These are phyloP conservation scores for Tetragonula clypearis DNA, from an alignment of 1,140 invertebrate species.

Conservation along the genomic window DNA sequence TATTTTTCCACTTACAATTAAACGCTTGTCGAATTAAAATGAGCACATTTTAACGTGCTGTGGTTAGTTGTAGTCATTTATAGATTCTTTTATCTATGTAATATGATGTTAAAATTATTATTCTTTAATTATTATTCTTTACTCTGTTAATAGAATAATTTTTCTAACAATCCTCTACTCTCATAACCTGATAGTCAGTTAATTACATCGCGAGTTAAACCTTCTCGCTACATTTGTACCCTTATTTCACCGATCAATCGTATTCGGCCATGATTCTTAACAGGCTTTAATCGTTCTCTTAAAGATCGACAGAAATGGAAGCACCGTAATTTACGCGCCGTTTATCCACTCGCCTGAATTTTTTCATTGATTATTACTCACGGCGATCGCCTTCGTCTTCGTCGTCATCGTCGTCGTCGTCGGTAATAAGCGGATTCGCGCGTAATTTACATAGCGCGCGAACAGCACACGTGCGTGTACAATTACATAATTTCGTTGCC, in stretches of 20 bases:
- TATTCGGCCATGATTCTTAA: background rate
- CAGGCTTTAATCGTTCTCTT: background rate
- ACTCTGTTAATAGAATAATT: too few relatives aligned
- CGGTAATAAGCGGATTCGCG: background rate
- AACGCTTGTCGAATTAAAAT: too few relatives aligned
- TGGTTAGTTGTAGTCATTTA: too few relatives aligned
- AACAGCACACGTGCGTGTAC: background rate
- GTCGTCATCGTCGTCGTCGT: background rate
- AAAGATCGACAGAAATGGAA: background rate
- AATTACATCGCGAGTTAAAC: too few relatives aligned
- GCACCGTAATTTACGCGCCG: background rate
- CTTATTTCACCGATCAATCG: background rate
- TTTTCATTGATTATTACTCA: background rate
- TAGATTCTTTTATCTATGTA: too few relatives aligned
- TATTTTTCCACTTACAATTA: too few relatives aligned
- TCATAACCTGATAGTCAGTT: too few relatives aligned
- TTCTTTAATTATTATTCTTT: too few relatives aligned
- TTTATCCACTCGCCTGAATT: background rate
- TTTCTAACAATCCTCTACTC: too few relatives aligned
- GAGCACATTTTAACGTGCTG: too few relatives aligned
- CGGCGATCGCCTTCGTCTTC: background rate
- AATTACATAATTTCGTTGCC: conserved; percentile 25
- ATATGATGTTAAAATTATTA: too few relatives aligned
- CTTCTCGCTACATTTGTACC: too few relatives aligned
- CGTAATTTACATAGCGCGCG: conserved; percentile 20